Percentiles rank a stretch among this genome's conserved stretches.
Conservation (phyloP, 30 jellyfish, hydroid and myxozoan genomes). For the Hydractinia symbiolongicarpus region DNA sequence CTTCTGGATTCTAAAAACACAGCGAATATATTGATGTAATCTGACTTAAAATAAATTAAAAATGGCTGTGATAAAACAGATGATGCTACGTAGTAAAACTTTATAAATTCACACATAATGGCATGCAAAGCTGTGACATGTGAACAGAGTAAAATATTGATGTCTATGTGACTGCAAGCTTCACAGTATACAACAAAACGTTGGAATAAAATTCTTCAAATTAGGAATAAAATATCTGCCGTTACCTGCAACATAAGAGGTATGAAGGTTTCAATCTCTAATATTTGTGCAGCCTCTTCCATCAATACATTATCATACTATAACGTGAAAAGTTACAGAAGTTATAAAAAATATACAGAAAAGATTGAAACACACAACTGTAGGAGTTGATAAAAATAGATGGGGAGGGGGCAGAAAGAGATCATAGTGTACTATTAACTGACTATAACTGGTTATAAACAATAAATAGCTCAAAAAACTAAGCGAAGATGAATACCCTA, state of each 20-base stretch:
- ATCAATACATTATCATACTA: conserved; percentile 95
- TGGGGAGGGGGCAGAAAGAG: too few species aligned
- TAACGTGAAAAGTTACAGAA: background rate
- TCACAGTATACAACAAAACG: too few species aligned
- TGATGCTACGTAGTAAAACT: background rate
- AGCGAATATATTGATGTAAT: background rate
- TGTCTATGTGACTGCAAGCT: too few species aligned
- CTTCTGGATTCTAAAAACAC: conserved; percentile 75
- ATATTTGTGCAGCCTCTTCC: conserved; percentile 99
- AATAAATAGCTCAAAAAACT: too few species aligned
- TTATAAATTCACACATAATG: background rate
- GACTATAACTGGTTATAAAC: too few species aligned
- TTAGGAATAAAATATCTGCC: background rate
- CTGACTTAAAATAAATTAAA: background rate
- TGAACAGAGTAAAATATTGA: too few species aligned
- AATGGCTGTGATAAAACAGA: background rate
- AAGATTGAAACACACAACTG: too few species aligned
- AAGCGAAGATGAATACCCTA: background rate
- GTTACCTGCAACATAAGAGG: conserved; percentile 97
- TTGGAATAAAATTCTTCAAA: too few species aligned
- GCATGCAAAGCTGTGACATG: background rate
- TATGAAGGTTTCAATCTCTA: conserved; percentile 93
- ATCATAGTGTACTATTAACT: too few species aligned
- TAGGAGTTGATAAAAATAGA: too few species aligned
- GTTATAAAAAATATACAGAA: background rate